Conservation (phyloP, 2,113 vertebrate species). For the Megaceryle torquata region DNA sequence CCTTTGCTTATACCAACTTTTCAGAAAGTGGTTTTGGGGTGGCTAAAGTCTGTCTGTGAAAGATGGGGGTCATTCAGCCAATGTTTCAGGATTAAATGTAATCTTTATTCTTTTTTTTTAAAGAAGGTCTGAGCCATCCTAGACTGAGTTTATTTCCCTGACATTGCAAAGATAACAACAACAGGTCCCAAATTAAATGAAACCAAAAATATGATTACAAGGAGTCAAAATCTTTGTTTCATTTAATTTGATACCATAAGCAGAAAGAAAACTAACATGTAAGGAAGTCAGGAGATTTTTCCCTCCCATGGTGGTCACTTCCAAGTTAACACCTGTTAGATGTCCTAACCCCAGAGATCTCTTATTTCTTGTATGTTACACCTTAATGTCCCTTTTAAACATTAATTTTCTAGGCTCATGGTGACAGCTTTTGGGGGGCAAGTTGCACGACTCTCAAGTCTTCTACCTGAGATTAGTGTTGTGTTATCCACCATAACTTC, state of each 20-base stretch:
- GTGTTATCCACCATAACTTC: background rate
- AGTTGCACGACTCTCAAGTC: background rate
- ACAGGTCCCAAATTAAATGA: background rate
- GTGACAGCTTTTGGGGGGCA: background rate
- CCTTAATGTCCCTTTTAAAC: background rate
- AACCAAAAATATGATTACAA: background rate
- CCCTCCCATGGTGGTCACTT: background rate
- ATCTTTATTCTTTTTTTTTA: background rate
- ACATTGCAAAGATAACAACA: background rate
- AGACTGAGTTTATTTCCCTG: background rate
- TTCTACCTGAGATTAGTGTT: background rate
- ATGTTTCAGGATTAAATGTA: background rate
- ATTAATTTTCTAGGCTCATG: background rate
- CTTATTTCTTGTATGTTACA: background rate
- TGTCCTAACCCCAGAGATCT: background rate
- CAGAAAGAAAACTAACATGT: background rate
- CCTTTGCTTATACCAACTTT: background rate
- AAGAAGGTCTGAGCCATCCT: background rate
- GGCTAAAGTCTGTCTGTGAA: background rate
- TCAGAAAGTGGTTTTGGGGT: background rate
- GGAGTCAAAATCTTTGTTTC: background rate
- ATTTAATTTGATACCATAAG: background rate
- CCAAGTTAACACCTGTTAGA: background rate
- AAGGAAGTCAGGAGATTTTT: background rate
- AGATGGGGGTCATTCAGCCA: background rate